Base-by-base conservation (phyloP, 2,113 vertebrate species). In the Lepus americanus region DNA sequence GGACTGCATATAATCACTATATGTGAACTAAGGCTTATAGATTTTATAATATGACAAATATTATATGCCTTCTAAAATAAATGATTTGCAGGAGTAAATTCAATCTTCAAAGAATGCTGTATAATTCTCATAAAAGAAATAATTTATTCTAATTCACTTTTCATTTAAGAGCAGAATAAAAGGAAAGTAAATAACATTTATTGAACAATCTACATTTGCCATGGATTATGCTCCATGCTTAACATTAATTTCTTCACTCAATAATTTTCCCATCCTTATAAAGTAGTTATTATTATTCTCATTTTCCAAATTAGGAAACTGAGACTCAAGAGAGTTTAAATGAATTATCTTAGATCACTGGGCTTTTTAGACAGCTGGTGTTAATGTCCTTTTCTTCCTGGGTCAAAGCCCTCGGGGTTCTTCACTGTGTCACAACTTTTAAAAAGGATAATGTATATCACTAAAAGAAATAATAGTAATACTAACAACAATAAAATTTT, bases 121-220 rank as follows among this genome's bases (percentile, higher is more conserved):
- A 61, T 79, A 90, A 92, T 80, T 90, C n/a, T 92, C 14, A n/a
- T 81, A 94, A 81, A 63, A 82, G 14, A 85, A 92, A 77, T 81
- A 83, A 89, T 53, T 89, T 61, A 88, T 76, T 63, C 49, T 76
- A 25, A 92, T 23, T 95, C 36, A 64, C 39, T 90, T 96, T 93
- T 59, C 55, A 93, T 39, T 53, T 90, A 92, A 95, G 49, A 88
- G 92, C 1, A 9, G n/a, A 90, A 76, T 64, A 79, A 89, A 92
- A 94, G 29, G 76, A 86, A 93, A 29, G n/a, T 16, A 84, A 67
- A 1, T 61, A 92, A 67, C 17, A 59, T 20, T 77, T 78, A 70
- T 7, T n/a, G 7, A 93, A 31, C 11, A 89, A n/a, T 16, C 31
- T 14, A 74, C 7, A 78, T 84, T 74, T 94, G 79, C 53, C 76